These are phyloP conservation scores for Sus scrofa DNA, from an alignment of 2,113 vertebrate species.

Conservation along the genomic window DNA sequence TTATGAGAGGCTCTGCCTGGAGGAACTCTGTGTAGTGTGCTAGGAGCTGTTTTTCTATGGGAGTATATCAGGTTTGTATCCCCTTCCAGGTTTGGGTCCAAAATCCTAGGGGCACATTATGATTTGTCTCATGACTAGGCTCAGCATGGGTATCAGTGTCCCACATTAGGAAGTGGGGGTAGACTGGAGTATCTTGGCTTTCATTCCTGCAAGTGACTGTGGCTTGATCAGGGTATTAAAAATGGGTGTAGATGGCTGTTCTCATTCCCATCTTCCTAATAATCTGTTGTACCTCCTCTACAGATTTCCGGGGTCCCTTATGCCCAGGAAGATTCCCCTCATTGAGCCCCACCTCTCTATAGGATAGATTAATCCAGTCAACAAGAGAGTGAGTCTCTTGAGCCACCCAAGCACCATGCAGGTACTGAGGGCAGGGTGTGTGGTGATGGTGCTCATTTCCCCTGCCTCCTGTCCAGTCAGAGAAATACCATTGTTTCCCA, in stretches of 20 bases:
- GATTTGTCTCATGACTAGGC: background rate
- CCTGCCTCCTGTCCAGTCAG: background rate
- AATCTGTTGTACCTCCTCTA: background rate
- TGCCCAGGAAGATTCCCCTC: background rate
- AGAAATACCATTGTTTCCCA: background rate
- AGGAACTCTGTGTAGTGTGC: too few relatives aligned
- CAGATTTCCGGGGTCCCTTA: background rate
- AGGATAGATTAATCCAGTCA: background rate
- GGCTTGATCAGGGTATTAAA: background rate
- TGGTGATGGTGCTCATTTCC: background rate
- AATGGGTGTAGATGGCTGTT: background rate
- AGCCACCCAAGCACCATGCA: background rate
- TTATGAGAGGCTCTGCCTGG: too few relatives aligned
- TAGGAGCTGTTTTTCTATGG: too few relatives aligned
- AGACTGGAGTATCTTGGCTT: background rate
- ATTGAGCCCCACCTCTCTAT: background rate
- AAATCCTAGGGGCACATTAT: background rate
- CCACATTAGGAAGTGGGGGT: background rate
- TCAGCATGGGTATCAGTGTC: background rate
- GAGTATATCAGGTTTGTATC: too few relatives aligned
- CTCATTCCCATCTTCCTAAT: background rate
- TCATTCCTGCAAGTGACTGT: background rate
- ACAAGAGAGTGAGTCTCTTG: background rate
- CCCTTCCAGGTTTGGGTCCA: too few relatives aligned
- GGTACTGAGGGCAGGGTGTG: background rate